Conservation (phyloP, 2,888 invertebrate species). For the Meta bourneti region DNA sequence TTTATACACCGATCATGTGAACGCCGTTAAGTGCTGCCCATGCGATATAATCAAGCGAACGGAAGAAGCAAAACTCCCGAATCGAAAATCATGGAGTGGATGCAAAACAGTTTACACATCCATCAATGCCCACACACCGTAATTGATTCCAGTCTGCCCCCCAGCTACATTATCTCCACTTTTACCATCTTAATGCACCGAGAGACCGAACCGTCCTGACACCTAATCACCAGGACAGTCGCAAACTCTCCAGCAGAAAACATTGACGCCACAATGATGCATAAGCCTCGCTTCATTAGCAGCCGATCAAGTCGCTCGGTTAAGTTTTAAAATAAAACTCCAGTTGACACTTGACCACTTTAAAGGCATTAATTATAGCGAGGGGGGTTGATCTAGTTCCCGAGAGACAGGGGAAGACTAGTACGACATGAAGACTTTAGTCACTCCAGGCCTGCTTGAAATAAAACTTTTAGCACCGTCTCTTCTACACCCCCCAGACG, state of each 20-base stretch:
- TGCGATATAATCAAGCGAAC: no score
- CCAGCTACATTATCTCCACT: background rate
- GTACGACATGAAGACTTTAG: constrained; percentile 23
- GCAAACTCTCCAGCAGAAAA: background rate
- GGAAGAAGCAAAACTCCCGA: background rate
- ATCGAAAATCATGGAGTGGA: background rate
- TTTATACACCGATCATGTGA: no score
- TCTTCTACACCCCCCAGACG: constrained; percentile 15
- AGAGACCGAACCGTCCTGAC: constrained; percentile 20
- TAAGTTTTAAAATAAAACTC: constrained; percentile 67
- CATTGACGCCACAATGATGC: constrained; percentile 52
- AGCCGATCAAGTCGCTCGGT: constrained; percentile 55
- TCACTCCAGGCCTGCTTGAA: constrained; percentile 42
- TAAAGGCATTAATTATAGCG: constrained; percentile 67
- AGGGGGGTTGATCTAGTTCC: background rate
- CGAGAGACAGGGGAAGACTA: constrained; percentile 15
- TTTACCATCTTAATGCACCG: background rate
- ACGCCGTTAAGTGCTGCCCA: no score
- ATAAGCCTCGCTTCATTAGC: constrained; percentile 47
- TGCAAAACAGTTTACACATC: background rate
- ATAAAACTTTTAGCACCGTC: constrained; percentile 58
- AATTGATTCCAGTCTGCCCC: background rate
- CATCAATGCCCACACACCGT: background rate
- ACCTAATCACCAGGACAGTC: constrained; percentile 30
- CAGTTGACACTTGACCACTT: constrained; percentile 74